Evolutionary conservation across 2,888 invertebrate genomes (phyloP), one percentile per base, ranked within the genome.

Genomic region (Agrotis segetum): DNA sequence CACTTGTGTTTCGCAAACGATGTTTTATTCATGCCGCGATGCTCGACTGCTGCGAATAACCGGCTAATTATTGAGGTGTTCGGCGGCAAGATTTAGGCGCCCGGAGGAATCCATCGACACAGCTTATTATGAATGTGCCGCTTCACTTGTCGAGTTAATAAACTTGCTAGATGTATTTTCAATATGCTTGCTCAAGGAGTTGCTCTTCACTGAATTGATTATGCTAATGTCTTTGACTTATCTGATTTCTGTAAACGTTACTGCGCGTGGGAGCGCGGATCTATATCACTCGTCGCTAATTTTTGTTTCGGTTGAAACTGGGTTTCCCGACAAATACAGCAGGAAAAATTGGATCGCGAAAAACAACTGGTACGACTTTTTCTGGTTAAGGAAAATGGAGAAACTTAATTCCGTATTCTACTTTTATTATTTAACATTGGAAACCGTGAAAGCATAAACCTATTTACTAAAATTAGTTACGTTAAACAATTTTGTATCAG

Each of bases 11-110:
- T 89, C 89, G 89, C 90, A 88, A 89, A 91, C 87, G 88, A 94
- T 95, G 95, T 95, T 94, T 95, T 95, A 95, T 95, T 95, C 95
- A 95, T 95, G 91, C 85, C 90, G 88, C 91, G 91, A 92, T 89
- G 92, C 91, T 92, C 89, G 89, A 87, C 88, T 91, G 88, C 92
- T 89, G 91, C 88, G 93, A 92, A 93, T 94, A 93, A 92, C 93
- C 91, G 92, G 88, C 93, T 95, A 95, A 95, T 94, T 95, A 93
- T 94, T 91, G 90, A 94, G 92, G 93, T 94, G 92, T 92, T 91
- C 90, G 88, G 86, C 63, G 77, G 87, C 88, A 89, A 91, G 92
- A 92, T 93, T 92, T 89, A 87, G 88, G 84, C 84, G 77, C 78
- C 76, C 68, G 70, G 74, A 83, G 80, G 76, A 80, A 84, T 82